Evolutionary conservation across 1,140 invertebrate species (phyloP).

Genomic region (Drosophila lowei): DNA sequence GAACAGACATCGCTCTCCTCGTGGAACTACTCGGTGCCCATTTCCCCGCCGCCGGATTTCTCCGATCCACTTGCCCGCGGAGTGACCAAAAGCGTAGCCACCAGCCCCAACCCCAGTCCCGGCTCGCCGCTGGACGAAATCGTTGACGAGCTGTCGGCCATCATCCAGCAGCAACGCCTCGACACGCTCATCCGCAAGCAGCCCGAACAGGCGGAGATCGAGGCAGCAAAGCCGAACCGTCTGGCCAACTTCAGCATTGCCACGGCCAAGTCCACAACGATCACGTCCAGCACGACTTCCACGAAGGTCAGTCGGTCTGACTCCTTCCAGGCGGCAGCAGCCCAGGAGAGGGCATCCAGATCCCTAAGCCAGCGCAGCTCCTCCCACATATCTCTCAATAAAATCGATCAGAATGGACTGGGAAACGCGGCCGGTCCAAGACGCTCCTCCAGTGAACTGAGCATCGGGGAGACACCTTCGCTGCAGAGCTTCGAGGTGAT

Average conservation of each 20-base stretch:
- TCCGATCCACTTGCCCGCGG: constrained; percentile 50
- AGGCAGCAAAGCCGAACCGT: constrained; percentile 73
- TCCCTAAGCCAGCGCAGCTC: constrained; percentile 58
- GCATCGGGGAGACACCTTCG: constrained; percentile 77
- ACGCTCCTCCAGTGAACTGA: constrained; percentile 80
- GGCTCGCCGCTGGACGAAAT: constrained; percentile 70
- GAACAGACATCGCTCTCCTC: constrained; percentile 66
- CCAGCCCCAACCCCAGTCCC: constrained; percentile 37
- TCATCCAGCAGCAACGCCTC: constrained; percentile 74
- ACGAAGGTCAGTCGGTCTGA: constrained; percentile 50
- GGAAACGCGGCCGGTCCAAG: constrained; percentile 28
- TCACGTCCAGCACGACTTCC: constrained; percentile 3
- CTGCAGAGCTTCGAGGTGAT: constrained; percentile 80
- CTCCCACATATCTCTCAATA: constrained; percentile 68
- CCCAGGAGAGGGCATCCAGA: neutral
- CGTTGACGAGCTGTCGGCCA: constrained; percentile 68
- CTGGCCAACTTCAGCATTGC: constrained; percentile 76
- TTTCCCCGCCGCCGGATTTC: constrained; percentile 79
- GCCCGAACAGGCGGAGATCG: constrained; percentile 62
- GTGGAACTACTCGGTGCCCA: constrained; percentile 76
- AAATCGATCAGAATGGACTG: constrained; percentile 50
- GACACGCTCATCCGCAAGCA: constrained; percentile 70
- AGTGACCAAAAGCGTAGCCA: constrained; percentile 4
- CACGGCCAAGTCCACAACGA: constrained; percentile 14
- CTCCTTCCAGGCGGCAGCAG: constrained; percentile 65